Conservation (phyloP, 2,888 invertebrate species). For the Epistrophella euchroma region DNA sequence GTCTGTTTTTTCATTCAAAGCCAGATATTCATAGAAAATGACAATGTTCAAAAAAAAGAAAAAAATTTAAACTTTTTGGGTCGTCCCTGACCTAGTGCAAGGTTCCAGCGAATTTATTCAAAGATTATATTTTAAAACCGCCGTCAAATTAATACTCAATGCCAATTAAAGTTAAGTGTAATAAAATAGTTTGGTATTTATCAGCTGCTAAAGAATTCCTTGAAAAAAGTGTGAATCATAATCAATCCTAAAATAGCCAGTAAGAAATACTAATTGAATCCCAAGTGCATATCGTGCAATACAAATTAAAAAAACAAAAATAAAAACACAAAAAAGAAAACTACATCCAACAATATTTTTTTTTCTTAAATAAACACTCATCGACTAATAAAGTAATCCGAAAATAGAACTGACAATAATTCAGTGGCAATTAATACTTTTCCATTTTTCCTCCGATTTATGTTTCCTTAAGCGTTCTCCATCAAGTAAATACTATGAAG, state of each 20-base stretch:
- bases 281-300: not conserved
- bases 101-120: not conserved
- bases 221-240: not conserved
- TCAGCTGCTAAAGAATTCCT: not conserved
- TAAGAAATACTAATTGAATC: not conserved
- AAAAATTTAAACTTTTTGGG: too few relatives aligned
- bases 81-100: too few relatives aligned
- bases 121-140: not conserved
- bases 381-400: slow-evolving; percentile 5
- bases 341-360: not conserved
- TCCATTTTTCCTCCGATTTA: slow-evolving; percentile 5
- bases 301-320: not conserved
- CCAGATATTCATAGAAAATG: too few relatives aligned
- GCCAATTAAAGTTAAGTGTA: not conserved
- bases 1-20: too few relatives aligned
- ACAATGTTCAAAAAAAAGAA: too few relatives aligned
- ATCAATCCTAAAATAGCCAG: not conserved
- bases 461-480: slow-evolving; percentile 30
- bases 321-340: not conserved
- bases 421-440: slow-evolving; percentile 28
- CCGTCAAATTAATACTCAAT: not conserved
- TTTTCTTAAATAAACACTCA: not conserved
- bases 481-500: not conserved
- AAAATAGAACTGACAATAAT: slow-evolving; percentile 32
- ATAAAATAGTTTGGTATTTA: too few relatives aligned